phyloP scores from a whole-genome alignment of 2,797 vertebrate species.

The Cirrhinus molitorella region DNA sequence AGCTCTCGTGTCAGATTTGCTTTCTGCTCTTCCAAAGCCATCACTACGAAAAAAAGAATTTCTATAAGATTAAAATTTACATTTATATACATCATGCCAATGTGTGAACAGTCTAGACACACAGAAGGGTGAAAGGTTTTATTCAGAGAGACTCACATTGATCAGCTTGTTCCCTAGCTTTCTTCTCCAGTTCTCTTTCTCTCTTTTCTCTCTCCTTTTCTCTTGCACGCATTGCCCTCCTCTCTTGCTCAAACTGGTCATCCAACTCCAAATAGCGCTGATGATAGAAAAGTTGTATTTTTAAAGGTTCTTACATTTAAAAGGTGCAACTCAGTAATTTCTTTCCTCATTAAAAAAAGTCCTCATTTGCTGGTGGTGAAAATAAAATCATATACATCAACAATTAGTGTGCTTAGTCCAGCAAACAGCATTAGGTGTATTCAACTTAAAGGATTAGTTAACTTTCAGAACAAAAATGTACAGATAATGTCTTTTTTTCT shows the following conservation, averaged over 20 bases:
- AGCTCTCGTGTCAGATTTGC: conserved; percentile 75
- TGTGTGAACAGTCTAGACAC: not conserved
- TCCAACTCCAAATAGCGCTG: conserved; percentile 83
- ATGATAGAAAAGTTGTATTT: not conserved
- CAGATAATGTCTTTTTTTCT: too few species aligned
- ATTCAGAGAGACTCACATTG: conserved; percentile 72
- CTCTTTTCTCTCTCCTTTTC: conserved; percentile 79
- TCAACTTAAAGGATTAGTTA: too few species aligned
- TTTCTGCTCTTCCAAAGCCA: conserved; percentile 81
- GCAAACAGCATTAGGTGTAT: too few species aligned
- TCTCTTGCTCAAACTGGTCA: conserved; percentile 82
- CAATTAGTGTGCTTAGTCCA: too few species aligned
- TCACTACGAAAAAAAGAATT: not conserved
- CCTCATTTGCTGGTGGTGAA: too few species aligned
- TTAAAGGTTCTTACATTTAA: not conserved
- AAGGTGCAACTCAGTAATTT: not conserved
- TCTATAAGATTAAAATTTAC: not conserved
- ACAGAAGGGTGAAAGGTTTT: not conserved
- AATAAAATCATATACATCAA: too few species aligned
- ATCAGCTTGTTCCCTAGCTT: conserved; percentile 82
- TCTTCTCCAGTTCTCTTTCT: conserved; percentile 79
- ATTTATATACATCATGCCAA: not conserved
- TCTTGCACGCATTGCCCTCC: conserved; percentile 75
- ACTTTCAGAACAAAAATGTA: too few species aligned
- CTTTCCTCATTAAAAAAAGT: too few species aligned